A percentile compares a stretch with the other conserved stretches of the same genome.
Conservation (phyloP, 2,888 invertebrate genomes). For the Metellina segmentata region DNA sequence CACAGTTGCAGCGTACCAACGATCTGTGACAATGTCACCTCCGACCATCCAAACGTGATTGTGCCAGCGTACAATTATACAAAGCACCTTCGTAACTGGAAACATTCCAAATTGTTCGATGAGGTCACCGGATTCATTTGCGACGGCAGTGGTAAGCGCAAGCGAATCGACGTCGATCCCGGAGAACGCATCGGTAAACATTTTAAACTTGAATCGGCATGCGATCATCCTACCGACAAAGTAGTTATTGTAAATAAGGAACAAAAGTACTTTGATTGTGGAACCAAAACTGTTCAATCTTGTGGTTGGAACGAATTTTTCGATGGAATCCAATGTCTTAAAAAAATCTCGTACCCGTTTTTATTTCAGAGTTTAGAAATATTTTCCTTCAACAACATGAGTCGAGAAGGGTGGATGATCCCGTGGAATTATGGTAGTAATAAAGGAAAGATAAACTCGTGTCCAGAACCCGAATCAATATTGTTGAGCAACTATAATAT, state of each 20-base stretch:
- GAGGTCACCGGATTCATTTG: background rate
- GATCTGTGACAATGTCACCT: slow-evolving; percentile 17
- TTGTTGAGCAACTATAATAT: background rate
- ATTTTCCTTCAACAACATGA: background rate
- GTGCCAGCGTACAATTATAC: slow-evolving; percentile 6
- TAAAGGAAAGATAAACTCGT: background rate
- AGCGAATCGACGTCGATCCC: background rate
- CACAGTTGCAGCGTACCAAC: background rate
- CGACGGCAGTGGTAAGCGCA: background rate
- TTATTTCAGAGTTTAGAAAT: background rate
- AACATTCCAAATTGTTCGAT: slow-evolving; percentile 27
- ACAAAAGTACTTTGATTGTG: slow-evolving; percentile 11
- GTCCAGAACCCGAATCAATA: slow-evolving; percentile 1
- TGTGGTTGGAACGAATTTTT: background rate
- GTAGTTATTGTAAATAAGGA: background rate
- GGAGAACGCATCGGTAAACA: slow-evolving; percentile 10
- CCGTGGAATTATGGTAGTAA: background rate
- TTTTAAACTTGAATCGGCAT: background rate
- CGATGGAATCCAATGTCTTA: background rate
- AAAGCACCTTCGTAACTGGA: background rate
- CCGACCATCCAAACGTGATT: background rate
- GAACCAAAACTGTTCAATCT: background rate
- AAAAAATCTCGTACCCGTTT: background rate
- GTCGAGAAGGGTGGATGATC: background rate
- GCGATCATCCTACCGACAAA: background rate